Percentiles rank a stretch among this genome's conserved stretches.
Conservation (phyloP, 2,888 invertebrate species). For the Nemoura dubitans region DNA sequence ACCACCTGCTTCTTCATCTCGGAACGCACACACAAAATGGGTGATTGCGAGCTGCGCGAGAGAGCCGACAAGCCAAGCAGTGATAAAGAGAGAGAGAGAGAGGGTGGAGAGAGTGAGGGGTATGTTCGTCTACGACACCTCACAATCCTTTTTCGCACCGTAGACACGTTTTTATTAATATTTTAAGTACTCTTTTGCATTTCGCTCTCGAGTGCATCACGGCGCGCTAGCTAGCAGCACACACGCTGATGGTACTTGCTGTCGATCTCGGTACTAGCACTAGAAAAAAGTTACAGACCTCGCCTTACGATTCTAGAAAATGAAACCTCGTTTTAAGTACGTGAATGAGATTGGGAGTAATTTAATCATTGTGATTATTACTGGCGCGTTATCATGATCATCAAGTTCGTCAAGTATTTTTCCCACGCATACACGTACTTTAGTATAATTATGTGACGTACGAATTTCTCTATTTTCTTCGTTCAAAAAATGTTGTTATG, state of each 20-base stretch:
- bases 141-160: conserved; percentile 12
- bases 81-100: background rate
- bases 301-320: background rate
- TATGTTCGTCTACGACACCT: background rate
- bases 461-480: background rate
- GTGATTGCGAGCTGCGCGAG: background rate
- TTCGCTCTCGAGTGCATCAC: background rate
- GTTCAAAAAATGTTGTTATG: background rate
- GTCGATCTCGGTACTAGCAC: background rate
- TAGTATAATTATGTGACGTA: background rate
- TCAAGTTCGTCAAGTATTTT: background rate
- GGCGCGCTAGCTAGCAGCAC: background rate
- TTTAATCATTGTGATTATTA: background rate
- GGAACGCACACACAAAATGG: background rate
- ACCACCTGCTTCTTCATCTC: background rate
- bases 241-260: background rate
- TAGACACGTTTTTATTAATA: conserved; percentile 3
- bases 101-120: background rate
- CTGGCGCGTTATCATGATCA: background rate
- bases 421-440: background rate
- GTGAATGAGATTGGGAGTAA: background rate
- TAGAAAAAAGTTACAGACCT: background rate
- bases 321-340: background rate
- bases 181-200: conserved; percentile 12
- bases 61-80: background rate